Conservation (phyloP, 2,797 vertebrate genomes). For the Megalops cyprinoides region DNA sequence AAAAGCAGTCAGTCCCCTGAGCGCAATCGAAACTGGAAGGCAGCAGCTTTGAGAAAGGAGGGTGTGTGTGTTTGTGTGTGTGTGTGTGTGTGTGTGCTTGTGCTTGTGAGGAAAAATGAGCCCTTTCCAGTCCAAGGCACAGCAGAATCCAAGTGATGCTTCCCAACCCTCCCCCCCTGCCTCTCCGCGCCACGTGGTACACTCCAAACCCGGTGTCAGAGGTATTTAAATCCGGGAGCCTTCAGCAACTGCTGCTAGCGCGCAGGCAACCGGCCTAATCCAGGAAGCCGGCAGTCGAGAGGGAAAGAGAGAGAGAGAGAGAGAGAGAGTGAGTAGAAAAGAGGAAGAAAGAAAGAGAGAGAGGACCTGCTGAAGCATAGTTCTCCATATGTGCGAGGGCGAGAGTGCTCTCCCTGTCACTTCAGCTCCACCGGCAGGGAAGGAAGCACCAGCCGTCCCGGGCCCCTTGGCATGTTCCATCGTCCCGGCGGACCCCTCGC, state of each 20-base stretch:
- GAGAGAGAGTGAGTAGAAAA: conserved; percentile 63
- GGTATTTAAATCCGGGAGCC: conserved; percentile 71
- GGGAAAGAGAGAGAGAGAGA: conserved; percentile 38
- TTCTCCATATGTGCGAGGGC: not conserved
- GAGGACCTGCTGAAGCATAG: conserved; percentile 2
- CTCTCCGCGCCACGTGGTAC: conserved; percentile 64
- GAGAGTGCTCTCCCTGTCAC: conserved; percentile 18
- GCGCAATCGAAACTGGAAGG: conserved; percentile 15
- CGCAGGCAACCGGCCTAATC: conserved; percentile 5
- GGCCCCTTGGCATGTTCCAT: conserved; percentile 72
- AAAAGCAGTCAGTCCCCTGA: conserved; percentile 3
- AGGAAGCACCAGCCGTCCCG: conserved; percentile 61
- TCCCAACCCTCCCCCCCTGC: conserved; percentile 44
- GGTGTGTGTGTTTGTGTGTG: too few relatives aligned
- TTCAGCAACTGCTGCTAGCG: conserved; percentile 55
- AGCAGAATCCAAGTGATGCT: conserved; percentile 54
- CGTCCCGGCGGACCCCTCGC: conserved; percentile 62
- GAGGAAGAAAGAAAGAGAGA: conserved; percentile 39
- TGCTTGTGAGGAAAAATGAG: conserved; percentile 25
- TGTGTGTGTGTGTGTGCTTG: too few relatives aligned
- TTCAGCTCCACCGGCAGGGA: conserved; percentile 54
- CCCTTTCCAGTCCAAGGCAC: conserved; percentile 59
- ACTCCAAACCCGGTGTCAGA: conserved; percentile 54
- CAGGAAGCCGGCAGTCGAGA: conserved; percentile 26
- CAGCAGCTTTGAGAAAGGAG: not conserved